Evolutionary conservation across 2,888 invertebrate genomes (phyloP), one percentile per base, ranked within the genome.

Genomic region (Fissipunctia ypsillon): DNA sequence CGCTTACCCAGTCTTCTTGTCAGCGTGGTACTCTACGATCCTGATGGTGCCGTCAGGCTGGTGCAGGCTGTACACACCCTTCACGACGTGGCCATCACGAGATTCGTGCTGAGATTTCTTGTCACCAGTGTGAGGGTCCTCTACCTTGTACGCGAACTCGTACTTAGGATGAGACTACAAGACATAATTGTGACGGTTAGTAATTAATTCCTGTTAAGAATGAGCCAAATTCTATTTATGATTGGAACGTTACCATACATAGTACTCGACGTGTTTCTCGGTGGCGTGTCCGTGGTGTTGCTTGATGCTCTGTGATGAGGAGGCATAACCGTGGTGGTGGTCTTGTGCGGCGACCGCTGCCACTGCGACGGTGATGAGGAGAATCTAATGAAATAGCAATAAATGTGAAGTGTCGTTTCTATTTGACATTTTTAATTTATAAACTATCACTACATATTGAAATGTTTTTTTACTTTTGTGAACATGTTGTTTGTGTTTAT

Each of bases 81-180:
- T 93, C 73, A 92, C 92, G 16, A 87, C 86, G 76, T 92, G 90
- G 1, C 91, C 91, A 74, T 92, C 89, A 79, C 92, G 91, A 78
- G 81, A 78, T 84, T 92, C 92, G 61, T 91, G 90, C 78, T 92
- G 92, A 63, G 87, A 87, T 86, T 92, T 91, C 82, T 91, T 88
- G 88, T 96, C 96, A 22, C 95, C 95, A 79, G 95, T 95, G 87
- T 95, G 94, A 43, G 91, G 91, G 87, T 96, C 95, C 81, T 90
- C 88, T 38, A 96, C 95, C 73, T 94, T 94, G 87, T 95, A 95
- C 73, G 91, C 92, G 88, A 91, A 95, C 78, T 92, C 92, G 90
- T 95, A 95, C 82, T 93, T 93, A n/a, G 95, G 94, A 69, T 93
- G 92, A 69, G 85, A 82, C 90, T 90, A 69, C 10, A 45, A 54